Conservation (phyloP, 2,888 invertebrate species). For the Epinotia demarniana region DNA sequence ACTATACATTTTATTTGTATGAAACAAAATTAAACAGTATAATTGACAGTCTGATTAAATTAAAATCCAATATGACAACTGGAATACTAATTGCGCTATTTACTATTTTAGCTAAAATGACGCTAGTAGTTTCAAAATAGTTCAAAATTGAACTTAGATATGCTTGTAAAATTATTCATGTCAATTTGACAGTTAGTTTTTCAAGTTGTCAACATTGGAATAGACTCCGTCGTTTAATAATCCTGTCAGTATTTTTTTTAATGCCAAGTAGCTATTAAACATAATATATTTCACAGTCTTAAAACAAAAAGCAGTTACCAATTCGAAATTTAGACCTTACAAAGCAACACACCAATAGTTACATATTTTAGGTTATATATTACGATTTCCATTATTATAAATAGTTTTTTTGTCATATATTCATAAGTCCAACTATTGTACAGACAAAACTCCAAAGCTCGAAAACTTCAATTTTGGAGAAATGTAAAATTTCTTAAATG, state of each 20-base stretch:
- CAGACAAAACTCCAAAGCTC: slow-evolving; percentile 32
- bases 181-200: slow-evolving; percentile 14
- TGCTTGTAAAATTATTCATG: not conserved
- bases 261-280: slow-evolving; percentile 11
- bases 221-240: not conserved
- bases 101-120: too few species aligned
- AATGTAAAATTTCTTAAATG: slow-evolving; percentile 29
- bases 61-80: slow-evolving; percentile 12
- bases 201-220: slow-evolving; percentile 13
- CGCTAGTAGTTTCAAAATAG: not conserved
- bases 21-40: not conserved
- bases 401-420: slow-evolving; percentile 36
- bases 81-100: not conserved
- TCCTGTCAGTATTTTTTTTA: slow-evolving; percentile 10
- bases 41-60: slow-evolving; percentile 16
- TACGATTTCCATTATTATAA: slow-evolving; percentile 40
- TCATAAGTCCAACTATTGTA: slow-evolving; percentile 34
- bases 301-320: slow-evolving; percentile 12
- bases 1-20: slow-evolving; percentile 1
- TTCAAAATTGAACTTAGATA: not conserved
- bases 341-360: slow-evolving; percentile 38
- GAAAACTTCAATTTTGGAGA: slow-evolving; percentile 7
- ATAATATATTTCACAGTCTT: not conserved
- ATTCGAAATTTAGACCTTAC: slow-evolving; percentile 23
- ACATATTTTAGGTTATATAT: slow-evolving; percentile 45